Conservation (phyloP, 2,888 invertebrate genomes). For the Pegoplata infirma region DNA sequence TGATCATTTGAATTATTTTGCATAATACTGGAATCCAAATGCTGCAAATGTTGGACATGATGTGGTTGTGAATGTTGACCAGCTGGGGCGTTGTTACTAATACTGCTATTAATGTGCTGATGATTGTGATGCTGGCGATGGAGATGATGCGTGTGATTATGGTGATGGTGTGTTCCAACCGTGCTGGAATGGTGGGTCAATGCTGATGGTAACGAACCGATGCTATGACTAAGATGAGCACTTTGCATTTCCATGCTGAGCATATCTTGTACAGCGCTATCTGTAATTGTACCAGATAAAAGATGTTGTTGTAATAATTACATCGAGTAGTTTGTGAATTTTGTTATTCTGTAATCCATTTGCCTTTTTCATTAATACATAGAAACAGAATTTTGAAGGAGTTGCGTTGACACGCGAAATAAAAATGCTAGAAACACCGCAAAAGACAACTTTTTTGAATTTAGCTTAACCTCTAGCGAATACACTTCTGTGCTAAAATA, state of each 20-base stretch:
- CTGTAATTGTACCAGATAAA: slow-evolving; percentile 5
- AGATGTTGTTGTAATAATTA: too few relatives aligned
- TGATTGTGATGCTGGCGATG: slow-evolving; percentile 51
- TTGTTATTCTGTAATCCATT: too few relatives aligned
- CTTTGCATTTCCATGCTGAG: slow-evolving; percentile 63
- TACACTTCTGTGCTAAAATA: too few relatives aligned
- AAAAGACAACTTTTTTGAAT: too few relatives aligned
- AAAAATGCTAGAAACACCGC: too few relatives aligned
- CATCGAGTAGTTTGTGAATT: too few relatives aligned
- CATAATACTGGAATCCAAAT: slow-evolving; percentile 48
- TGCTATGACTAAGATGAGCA: slow-evolving; percentile 47
- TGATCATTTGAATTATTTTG: slow-evolving; percentile 46
- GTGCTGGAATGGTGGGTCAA: slow-evolving; percentile 40
- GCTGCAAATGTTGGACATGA: slow-evolving; percentile 35
- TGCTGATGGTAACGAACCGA: slow-evolving; percentile 34
- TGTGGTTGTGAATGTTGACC: slow-evolving; percentile 33
- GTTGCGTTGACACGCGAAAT: too few relatives aligned
- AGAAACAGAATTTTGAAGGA: too few relatives aligned
- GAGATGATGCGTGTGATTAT: slow-evolving; percentile 40
- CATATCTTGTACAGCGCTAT: slow-evolving; percentile 53
- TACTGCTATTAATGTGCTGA: slow-evolving; percentile 29
- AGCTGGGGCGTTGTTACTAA: slow-evolving; percentile 9
- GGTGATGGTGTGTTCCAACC: slow-evolving; percentile 36
- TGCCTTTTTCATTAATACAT: too few relatives aligned
- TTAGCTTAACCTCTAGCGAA: too few relatives aligned